phyloP scores from a whole-genome alignment of 2,888 invertebrate genomes.

The Atethmia centrago region DNA sequence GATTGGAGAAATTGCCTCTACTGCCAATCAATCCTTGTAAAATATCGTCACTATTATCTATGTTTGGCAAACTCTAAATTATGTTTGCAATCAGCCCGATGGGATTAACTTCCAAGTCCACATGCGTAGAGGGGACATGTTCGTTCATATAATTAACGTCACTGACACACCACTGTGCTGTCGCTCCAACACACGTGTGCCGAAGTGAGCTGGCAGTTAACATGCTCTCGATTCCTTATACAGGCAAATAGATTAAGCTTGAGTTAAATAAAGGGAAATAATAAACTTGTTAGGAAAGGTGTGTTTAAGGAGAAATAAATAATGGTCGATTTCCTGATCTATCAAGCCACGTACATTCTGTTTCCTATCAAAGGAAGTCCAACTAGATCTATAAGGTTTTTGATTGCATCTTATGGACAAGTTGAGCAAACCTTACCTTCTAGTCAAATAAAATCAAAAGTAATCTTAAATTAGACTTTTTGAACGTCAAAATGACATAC shows the following conservation, averaged over 20 bases:
- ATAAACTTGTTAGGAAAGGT: conserved; percentile 38
- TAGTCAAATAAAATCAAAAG: too few species aligned
- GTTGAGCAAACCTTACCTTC: neutral
- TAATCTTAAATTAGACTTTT: too few species aligned
- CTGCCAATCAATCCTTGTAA: conserved; percentile 23
- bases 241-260: conserved; percentile 47
- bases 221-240: conserved; percentile 57
- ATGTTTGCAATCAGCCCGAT: conserved; percentile 44
- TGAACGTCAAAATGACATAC: too few species aligned
- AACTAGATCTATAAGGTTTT: neutral
- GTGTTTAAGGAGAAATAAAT: conserved; percentile 12
- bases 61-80: conserved; percentile 31
- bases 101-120: conserved; percentile 37
- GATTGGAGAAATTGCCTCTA: neutral
- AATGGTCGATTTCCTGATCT: neutral
- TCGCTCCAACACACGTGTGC: conserved; percentile 55
- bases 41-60: conserved; percentile 30
- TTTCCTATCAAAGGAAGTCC: neutral
- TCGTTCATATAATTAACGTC: conserved; percentile 61
- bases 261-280: conserved; percentile 48
- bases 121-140: conserved; percentile 46
- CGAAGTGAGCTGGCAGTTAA: conserved; percentile 50
- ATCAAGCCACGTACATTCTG: neutral
- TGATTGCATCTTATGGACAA: neutral
- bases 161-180: conserved; percentile 57